Base-by-base conservation (phyloP, 2,797 vertebrate species). In the Chiroxiphia lanceolata region DNA sequence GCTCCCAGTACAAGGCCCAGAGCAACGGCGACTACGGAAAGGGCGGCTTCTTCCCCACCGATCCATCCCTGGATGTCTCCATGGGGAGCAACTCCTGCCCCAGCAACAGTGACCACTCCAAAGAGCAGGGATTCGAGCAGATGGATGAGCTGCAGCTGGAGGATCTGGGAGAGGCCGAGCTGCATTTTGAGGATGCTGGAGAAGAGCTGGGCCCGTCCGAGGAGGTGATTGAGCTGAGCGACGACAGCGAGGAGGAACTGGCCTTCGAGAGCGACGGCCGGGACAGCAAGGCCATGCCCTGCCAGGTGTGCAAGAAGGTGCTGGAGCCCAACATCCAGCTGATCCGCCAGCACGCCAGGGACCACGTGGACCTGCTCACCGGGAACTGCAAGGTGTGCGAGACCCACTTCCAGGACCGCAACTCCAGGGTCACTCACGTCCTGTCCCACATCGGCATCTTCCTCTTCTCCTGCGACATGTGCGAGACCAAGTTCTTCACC, bases 381-480 rank as follows among this genome's bases (percentile, higher is more conserved):
- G 99, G 99, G 16, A 98, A 98, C 90, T 99, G 99, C 97, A 98
- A 98, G 33, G 98, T 99, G 60, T 99, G 99, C 0, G 99, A 99
- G 17, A 98, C 98, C 10, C 98, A 98, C 26, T 99, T 99, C 91
- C 97, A 98, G 13, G 99, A 99, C 95, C 98, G 97, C 1, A 93
- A 98, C 8, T 98, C 98, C 45, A 97, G 98, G 33, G 95, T 99
- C 77, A 96, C 98, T 11, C 99, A 99, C 3, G 98, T 98, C 34
- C 97, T 99, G 77, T 98, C 98, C 45, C 99, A 99, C 31, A 98
- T 99, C 1, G 99, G 99, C 17, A 98, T 99, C 96, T 99, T 99
- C 80, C 98, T 99, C 54, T 99, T 99, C 97, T 98, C 98, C 92
- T 99, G 99, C 0, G 99, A 99, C 96, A 99, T 99, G 98, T 99